These are phyloP conservation scores for Willisornis vidua DNA, from an alignment of 2,113 vertebrate species.

Conservation along the genomic window DNA sequence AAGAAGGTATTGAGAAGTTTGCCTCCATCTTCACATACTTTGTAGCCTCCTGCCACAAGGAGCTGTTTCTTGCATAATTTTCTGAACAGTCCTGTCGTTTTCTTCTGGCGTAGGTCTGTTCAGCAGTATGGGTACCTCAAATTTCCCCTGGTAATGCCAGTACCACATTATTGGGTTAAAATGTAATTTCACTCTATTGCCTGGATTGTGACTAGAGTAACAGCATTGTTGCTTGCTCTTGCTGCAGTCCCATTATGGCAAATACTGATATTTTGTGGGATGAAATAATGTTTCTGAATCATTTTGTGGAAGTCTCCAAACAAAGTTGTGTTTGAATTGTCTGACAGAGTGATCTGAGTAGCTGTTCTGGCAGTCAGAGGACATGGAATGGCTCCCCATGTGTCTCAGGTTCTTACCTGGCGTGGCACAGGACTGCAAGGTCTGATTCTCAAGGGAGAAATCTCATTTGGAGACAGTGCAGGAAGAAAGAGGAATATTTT, in stretches of 20 bases:
- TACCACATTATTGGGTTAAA: neutral
- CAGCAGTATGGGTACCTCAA: neutral
- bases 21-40: neutral
- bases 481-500: neutral
- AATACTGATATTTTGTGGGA: neutral
- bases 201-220: neutral
- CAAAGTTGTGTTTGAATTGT: neutral
- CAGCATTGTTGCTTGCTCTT: neutral
- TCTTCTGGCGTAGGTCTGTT: neutral
- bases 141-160: neutral
- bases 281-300: neutral
- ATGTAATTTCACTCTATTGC: neutral
- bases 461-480: neutral
- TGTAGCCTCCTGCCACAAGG: neutral
- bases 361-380: neutral
- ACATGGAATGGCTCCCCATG: fast-evolving
- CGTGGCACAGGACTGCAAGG: neutral
- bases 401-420: neutral
- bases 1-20: neutral
- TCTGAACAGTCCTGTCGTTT: neutral
- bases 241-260: neutral
- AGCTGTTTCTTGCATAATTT: neutral
- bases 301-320: neutral
- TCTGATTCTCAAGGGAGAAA: neutral
- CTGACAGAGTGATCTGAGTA: neutral